phyloP scores from a whole-genome alignment of 2,113 vertebrate species.

The Grus americana region DNA sequence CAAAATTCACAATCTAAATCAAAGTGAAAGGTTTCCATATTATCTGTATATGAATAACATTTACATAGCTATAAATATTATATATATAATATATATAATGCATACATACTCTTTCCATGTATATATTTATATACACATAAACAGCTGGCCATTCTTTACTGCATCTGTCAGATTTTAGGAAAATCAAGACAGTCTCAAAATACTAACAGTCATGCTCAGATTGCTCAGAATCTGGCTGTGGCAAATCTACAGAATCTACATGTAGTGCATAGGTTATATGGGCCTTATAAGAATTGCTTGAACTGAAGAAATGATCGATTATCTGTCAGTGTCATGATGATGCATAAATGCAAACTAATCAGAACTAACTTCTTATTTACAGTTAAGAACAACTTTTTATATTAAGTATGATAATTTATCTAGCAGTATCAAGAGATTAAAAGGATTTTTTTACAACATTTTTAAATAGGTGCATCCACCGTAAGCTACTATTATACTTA shows the following conservation, averaged over 20 bases:
- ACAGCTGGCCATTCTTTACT: slow-evolving; percentile 8
- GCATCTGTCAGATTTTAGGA: not conserved
- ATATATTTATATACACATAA: not conserved
- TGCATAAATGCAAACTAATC: not conserved
- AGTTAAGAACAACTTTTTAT: not conserved
- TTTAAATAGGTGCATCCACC: not conserved
- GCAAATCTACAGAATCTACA: not conserved
- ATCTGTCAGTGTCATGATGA: not conserved
- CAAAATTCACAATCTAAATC: not conserved
- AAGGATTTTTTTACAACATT: not conserved
- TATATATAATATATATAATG: not conserved
- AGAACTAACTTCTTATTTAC: not conserved
- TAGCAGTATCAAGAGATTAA: not conserved
- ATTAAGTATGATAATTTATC: not conserved
- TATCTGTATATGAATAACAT: not conserved
- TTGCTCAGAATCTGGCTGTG: slow-evolving; percentile 4
- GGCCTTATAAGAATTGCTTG: not conserved
- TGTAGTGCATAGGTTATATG: not conserved
- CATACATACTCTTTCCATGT: not conserved
- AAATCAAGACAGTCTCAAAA: not conserved
- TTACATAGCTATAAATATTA: not conserved
- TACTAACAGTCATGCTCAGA: not conserved
- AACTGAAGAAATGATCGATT: not conserved
- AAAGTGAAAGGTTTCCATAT: not conserved
- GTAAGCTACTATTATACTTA: not conserved